A percentile compares a stretch with the other conserved stretches of the same genome.
These are phyloP conservation scores for Drosophila melanica DNA, from an alignment of 1,140 invertebrate species.

Conservation along the genomic window DNA sequence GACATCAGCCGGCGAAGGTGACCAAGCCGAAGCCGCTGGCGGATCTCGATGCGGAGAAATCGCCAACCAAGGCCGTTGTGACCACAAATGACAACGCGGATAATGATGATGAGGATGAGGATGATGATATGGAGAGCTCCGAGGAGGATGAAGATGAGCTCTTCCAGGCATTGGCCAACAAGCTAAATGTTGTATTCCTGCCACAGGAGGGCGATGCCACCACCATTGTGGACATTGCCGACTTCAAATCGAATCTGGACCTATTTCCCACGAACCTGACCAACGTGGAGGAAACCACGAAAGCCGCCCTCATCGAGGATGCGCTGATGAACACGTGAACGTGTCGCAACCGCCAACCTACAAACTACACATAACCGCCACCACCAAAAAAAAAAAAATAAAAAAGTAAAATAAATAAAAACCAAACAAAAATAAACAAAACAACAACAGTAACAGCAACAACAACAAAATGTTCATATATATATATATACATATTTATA, in stretches of 20 bases:
- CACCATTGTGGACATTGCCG: slow-evolving; percentile 68
- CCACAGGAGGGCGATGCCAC: slow-evolving; percentile 57
- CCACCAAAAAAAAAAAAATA: neutral
- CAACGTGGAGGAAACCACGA: slow-evolving; percentile 8
- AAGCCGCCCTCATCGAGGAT: slow-evolving; percentile 42
- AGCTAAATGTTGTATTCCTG: slow-evolving; percentile 65
- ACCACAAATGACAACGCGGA: neutral
- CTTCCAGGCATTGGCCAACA: slow-evolving; percentile 63
- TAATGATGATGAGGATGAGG: neutral
- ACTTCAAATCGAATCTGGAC: slow-evolving; percentile 77
- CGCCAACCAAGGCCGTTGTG: neutral
- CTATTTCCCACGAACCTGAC: slow-evolving; percentile 73
- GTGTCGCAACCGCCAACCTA: neutral
- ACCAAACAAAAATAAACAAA: neutral
- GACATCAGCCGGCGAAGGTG: slow-evolving; percentile 38
- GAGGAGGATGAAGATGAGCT: slow-evolving; percentile 53
- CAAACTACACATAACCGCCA: slow-evolving; percentile 3
- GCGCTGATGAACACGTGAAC: slow-evolving; percentile 41
- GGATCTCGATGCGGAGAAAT: neutral
- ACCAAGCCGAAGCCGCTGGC: neutral
- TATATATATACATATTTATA: neutral
- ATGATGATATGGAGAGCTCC: slow-evolving; percentile 20
- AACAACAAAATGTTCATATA: slow-evolving; percentile 12
- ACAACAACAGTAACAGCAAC: neutral
- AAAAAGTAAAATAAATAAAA: neutral